Evolutionary conservation across 2,888 invertebrate species (phyloP).

Genomic region (Melitaea athalia): DNA sequence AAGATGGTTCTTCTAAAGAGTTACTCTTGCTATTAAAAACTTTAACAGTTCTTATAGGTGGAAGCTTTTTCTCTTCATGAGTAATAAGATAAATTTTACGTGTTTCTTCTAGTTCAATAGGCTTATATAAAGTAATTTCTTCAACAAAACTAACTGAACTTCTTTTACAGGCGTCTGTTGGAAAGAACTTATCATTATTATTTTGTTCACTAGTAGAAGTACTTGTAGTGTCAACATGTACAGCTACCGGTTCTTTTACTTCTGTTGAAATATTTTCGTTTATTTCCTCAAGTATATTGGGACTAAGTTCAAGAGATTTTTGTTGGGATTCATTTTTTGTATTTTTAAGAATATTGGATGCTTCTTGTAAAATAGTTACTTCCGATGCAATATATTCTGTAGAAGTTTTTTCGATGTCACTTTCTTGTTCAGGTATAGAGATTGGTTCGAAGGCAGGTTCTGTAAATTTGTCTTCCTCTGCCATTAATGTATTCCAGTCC

Average conservation of each 20-base stretch:
- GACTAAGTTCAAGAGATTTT: conserved; percentile 8
- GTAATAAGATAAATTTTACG: conserved; percentile 85
- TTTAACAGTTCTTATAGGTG: conserved; percentile 82
- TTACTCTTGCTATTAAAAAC: conserved; percentile 84
- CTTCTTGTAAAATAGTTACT: conserved; percentile 62
- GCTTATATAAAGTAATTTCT: conserved; percentile 60
- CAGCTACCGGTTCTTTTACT: conserved; percentile 7
- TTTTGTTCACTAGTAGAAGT: conserved; percentile 63
- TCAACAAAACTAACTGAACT: conserved; percentile 59
- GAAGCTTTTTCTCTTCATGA: conserved; percentile 86
- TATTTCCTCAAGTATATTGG: background rate
- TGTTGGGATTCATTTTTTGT: conserved; percentile 27
- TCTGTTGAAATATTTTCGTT: background rate
- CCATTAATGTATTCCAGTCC: conserved; percentile 73
- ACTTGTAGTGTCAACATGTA: conserved; percentile 28
- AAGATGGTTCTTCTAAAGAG: conserved; percentile 63
- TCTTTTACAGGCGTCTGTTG: conserved; percentile 54
- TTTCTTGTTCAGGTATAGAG: conserved; percentile 44
- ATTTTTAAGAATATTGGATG: conserved; percentile 32
- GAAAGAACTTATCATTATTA: conserved; percentile 69
- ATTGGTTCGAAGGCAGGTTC: conserved; percentile 54
- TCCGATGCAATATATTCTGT: conserved; percentile 63
- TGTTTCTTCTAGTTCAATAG: conserved; percentile 63
- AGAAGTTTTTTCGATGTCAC: conserved; percentile 34
- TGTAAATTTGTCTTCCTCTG: conserved; percentile 63